Percentiles rank a stretch among this genome's conserved stretches.
phyloP scores from a whole-genome alignment of 2,888 invertebrate species.

The Choreutis nemorana region DNA sequence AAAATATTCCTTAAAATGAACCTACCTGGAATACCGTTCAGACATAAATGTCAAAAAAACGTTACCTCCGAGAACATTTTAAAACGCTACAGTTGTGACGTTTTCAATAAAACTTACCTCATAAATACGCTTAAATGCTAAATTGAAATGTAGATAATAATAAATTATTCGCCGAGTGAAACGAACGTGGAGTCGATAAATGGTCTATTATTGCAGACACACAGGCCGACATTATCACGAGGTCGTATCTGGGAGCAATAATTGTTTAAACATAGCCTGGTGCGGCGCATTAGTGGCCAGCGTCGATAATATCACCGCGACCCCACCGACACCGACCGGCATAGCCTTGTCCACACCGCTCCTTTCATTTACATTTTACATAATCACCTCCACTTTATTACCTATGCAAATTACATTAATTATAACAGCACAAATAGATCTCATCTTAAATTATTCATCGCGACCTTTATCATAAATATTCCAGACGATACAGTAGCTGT shows the following conservation, averaged over 20 bases:
- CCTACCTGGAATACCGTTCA: no score
- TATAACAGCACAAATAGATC: slow-evolving; percentile 5
- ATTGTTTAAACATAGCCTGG: slow-evolving; percentile 59
- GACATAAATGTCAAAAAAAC: no score
- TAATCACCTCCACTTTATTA: slow-evolving; percentile 4
- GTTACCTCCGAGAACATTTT: no score
- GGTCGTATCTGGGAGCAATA: slow-evolving; percentile 54
- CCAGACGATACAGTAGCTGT: no score
- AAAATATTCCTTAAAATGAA: no score
- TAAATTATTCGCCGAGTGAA: slow-evolving; percentile 55
- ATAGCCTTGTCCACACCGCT: slow-evolving; percentile 12
- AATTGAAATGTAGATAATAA: no score
- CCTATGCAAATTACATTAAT: slow-evolving; percentile 1
- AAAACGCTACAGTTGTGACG: no score
- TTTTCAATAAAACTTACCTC: no score
- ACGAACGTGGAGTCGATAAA: slow-evolving; percentile 55
- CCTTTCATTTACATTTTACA: slow-evolving; percentile 11
- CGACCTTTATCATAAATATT: no score
- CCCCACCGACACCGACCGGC: slow-evolving; percentile 34
- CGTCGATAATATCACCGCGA: slow-evolving; percentile 40
- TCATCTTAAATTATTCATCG: slow-evolving; percentile 6
- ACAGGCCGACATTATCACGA: slow-evolving; percentile 57
- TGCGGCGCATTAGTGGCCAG: slow-evolving; percentile 39
- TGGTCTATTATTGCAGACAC: slow-evolving; percentile 59
- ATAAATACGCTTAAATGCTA: no score